Evolutionary conservation across 2,113 vertebrate species (phyloP), one percentile per base, ranked within the genome.

Genomic region (Azemiops feae): DNA sequence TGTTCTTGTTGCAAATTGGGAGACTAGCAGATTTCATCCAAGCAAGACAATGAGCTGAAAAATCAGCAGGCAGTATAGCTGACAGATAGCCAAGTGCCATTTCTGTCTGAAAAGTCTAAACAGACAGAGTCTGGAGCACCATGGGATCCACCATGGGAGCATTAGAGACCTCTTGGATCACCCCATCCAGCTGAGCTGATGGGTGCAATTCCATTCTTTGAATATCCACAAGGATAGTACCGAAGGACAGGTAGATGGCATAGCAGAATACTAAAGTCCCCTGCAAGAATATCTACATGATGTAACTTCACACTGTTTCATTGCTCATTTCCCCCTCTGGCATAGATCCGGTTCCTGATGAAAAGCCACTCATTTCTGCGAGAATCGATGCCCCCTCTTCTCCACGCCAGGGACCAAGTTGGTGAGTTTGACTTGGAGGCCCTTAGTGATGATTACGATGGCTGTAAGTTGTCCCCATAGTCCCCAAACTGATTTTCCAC

Each of bases 281-380:
- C 25, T 69, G 58, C 22, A 45, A 64, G 30, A 9, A 27, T 27
- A 58, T 25, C 14, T 27, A 69, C 18, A 81, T 39, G 34, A 39
- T 22, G 27, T 4, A 39, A 52, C 11, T 25, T 45, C 9, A 39
- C 12, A 3, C 27, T 10, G 30, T 22, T 22, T 50, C 52, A 87
- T 30, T 64, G 55, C 20, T 85, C 69, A 54, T 43, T 55, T 30
- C 93, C 60, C 60, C 4, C 47, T 87, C 91, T 34, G 9, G 27
- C 58, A 53, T 96, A 99, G 98, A 97, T 99, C 95, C 97, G 98
- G 93, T 96, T 99, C 81, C 90, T 98, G 95, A 99, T 99, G 98
- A 99, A 99, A 96, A 98, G 97, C 93, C 98, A 99, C 95, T 98
- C 98, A 1, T 98, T 98, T 96, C 94, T 99, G 34, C 97, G 98